Evolutionary conservation across 92 coral and sea anemone genomes (phyloP), one percentile per base, ranked within the genome.

Genomic region (Scolanthus callimorphus): DNA sequence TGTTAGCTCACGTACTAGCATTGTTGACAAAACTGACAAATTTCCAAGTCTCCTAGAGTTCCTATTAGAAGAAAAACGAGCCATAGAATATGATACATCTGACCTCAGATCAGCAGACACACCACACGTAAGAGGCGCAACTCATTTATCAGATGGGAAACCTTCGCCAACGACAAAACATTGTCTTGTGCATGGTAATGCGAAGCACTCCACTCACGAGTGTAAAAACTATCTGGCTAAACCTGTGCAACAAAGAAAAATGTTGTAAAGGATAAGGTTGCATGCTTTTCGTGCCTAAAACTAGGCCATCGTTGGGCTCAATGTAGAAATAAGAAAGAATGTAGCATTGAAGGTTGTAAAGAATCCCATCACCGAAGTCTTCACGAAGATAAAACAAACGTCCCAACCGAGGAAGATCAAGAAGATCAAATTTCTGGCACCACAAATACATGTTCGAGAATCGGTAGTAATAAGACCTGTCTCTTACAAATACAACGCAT

Each of bases 81-180:
- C 77, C 1, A 75, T 63, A 0, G 65, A 75, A 48, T 75, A 82
- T 27, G 67, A 82, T 3, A 51, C 49, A 12, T 67, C 79, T 37
- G 83, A 62, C 2, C 49, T 57, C 62, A 53, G 76, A 24, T 37
- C 27, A n/a, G 63, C 39, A 20, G 37, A 22, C 22, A 0, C 25
- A 0, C 31, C 28, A 27, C 52, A 26, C 22, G 26, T 19, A 0
- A 57, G 58, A 26, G 71, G 71, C 30, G 17, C 63, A 65, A 61
- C 41, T 38, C 23, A 65, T 34, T 51, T 29, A 17, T 30, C 57
- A 4, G 57, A 21, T 20, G 50, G 20, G 15, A 28, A 11, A 27
- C 27, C 27, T 45, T 2, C 19, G 20, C 29, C 20, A 2, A 27
- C 23, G 29, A 3, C 6, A 3, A 67, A 59, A 67, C 20, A 51